phyloP scores from a whole-genome alignment of 2,888 invertebrate genomes.

The Ochropleura plecta region DNA sequence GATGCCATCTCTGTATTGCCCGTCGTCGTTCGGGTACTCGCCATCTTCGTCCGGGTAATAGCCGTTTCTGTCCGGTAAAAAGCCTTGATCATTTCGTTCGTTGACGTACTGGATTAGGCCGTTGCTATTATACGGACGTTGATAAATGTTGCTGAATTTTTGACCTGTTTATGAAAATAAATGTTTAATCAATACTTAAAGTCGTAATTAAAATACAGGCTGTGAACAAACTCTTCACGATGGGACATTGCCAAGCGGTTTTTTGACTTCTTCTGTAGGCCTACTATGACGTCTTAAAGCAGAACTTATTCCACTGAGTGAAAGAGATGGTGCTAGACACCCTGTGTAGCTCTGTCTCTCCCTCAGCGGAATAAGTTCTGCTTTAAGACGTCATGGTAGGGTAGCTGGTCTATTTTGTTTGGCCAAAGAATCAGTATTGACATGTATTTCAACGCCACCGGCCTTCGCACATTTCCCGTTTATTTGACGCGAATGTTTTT shows the following conservation, averaged over 20 bases:
- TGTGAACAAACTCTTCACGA: no score
- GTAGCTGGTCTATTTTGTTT: no score
- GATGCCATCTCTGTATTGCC: not conserved
- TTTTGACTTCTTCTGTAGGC: not conserved
- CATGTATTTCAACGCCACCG: no score
- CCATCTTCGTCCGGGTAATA: not conserved
- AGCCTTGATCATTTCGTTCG: not conserved
- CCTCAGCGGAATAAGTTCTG: no score
- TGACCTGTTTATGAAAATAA: slow-evolving; percentile 58
- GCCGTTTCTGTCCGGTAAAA: not conserved
- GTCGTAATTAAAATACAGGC: not conserved
- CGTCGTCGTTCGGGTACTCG: not conserved
- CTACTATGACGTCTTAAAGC: no score
- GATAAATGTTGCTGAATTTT: slow-evolving; percentile 51
- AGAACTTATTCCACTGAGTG: no score
- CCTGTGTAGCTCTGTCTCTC: no score
- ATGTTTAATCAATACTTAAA: not conserved
- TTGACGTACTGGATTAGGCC: no score
- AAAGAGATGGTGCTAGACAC: no score
- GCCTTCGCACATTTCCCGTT: no score
- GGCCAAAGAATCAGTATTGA: no score
- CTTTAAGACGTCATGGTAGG: no score
- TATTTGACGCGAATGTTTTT: not conserved
- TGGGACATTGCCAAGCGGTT: not conserved
- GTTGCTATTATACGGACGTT: not conserved